phyloP scores from a whole-genome alignment of 2,888 invertebrate species.

The Deroplatys truncata region DNA sequence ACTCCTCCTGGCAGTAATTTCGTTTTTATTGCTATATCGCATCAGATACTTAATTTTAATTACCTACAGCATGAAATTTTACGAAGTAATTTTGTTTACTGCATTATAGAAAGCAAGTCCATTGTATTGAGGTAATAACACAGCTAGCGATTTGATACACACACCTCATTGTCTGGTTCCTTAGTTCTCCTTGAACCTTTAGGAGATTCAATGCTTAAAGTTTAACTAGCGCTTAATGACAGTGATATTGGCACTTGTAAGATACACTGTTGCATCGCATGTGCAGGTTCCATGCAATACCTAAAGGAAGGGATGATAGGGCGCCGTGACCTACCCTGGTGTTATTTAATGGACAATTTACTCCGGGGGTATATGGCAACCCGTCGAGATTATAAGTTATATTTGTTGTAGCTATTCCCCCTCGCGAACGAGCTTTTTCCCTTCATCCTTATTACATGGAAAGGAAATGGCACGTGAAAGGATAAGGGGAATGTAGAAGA shows the following conservation, averaged over 20 bases:
- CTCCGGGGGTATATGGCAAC: background rate
- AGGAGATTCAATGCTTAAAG: no score
- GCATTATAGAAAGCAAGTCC: no score
- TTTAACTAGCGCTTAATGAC: background rate
- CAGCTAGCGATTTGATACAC: no score
- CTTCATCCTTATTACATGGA: background rate
- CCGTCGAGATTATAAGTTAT: background rate
- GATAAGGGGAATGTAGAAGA: background rate
- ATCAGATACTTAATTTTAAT: no score
- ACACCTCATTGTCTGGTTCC: no score
- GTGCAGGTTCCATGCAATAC: no score
- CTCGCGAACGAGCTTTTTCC: background rate
- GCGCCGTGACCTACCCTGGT: background rate
- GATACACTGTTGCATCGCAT: background rate
- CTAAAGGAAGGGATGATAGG: background rate
- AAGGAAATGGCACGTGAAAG: background rate
- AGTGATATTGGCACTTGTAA: background rate
- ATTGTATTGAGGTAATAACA: no score
- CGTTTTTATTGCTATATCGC: no score
- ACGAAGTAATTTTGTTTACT: no score
- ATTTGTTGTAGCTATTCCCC: background rate
- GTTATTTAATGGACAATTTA: background rate
- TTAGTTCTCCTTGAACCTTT: no score
- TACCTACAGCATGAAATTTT: no score
- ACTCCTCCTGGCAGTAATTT: no score